Conservation (phyloP, 2,888 invertebrate species). For the Hypomecis punctinalis region DNA sequence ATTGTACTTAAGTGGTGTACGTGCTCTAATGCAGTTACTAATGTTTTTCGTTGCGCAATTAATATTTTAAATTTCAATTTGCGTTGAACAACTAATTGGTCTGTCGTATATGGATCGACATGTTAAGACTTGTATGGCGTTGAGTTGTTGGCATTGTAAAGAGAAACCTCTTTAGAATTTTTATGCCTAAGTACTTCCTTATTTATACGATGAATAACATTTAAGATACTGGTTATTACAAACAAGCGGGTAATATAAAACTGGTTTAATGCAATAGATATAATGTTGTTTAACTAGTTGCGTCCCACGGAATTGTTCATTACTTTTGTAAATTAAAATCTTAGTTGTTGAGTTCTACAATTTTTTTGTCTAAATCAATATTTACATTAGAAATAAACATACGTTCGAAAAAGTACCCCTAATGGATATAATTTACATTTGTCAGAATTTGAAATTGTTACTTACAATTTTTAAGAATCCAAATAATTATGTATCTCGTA, state of each 20-base stretch:
- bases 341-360: too few relatives aligned
- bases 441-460: too few relatives aligned
- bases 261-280: constrained; percentile 8
- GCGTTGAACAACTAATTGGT: constrained; percentile 26
- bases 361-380: too few relatives aligned
- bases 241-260: constrained; percentile 12
- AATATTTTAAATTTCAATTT: constrained; percentile 35
- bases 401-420: too few relatives aligned
- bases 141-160: constrained; percentile 27
- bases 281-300: neutral
- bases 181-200: constrained; percentile 24
- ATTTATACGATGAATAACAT: constrained; percentile 25
- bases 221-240: constrained; percentile 8
- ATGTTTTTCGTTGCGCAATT: constrained; percentile 40
- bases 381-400: too few relatives aligned
- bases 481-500: neutral
- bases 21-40: constrained; percentile 36
- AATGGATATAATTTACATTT: too few relatives aligned
- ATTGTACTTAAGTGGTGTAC: constrained; percentile 36
- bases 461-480: too few relatives aligned
- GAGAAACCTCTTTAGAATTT: constrained; percentile 27
- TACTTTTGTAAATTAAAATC: neutral
- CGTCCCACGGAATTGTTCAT: too few relatives aligned
- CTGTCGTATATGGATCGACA: constrained; percentile 23
- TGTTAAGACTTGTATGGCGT: constrained; percentile 34